These are phyloP conservation scores for Aptenodytes forsteri DNA, from an alignment of 2,113 vertebrate genomes.

Conservation along the genomic window DNA sequence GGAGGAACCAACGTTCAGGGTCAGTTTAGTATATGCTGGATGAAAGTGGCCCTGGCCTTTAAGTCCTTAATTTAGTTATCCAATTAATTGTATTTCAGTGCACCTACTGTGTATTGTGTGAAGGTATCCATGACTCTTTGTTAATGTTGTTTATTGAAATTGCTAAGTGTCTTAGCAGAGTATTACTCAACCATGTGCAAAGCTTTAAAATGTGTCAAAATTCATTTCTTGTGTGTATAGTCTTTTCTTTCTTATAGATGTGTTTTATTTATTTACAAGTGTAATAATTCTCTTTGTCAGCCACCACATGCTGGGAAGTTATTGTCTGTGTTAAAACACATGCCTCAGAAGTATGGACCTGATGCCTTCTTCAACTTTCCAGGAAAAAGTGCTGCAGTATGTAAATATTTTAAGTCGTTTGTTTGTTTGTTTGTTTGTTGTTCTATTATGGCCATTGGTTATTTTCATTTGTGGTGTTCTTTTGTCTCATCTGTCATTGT, in stretches of 20 bases:
- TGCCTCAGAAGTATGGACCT: slow-evolving; percentile 93
- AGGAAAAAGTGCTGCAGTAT: slow-evolving; percentile 96
- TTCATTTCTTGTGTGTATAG: background rate
- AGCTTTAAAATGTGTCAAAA: background rate
- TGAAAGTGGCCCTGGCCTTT: background rate
- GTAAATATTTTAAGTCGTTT: slow-evolving; percentile 44
- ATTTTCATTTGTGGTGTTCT: background rate
- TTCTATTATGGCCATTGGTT: background rate
- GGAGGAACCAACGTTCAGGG: background rate
- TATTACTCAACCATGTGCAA: background rate
- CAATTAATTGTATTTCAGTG: background rate
- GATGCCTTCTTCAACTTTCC: slow-evolving; percentile 99
- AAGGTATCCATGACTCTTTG: background rate
- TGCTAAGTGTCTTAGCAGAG: background rate
- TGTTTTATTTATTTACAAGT: slow-evolving; percentile 9
- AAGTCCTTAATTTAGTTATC: background rate
- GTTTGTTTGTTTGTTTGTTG: background rate
- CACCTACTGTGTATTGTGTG: background rate
- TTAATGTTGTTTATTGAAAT: background rate
- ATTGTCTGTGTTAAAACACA: slow-evolving; percentile 92
- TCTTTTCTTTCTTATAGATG: background rate
- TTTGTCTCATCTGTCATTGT: background rate
- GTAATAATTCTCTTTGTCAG: slow-evolving; percentile 72
- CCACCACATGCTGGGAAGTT: slow-evolving; percentile 94
- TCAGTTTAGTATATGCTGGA: background rate